Evolutionary conservation across 2,113 vertebrate genomes (phyloP).

Genomic region (Poecilia latipinna): DNA sequence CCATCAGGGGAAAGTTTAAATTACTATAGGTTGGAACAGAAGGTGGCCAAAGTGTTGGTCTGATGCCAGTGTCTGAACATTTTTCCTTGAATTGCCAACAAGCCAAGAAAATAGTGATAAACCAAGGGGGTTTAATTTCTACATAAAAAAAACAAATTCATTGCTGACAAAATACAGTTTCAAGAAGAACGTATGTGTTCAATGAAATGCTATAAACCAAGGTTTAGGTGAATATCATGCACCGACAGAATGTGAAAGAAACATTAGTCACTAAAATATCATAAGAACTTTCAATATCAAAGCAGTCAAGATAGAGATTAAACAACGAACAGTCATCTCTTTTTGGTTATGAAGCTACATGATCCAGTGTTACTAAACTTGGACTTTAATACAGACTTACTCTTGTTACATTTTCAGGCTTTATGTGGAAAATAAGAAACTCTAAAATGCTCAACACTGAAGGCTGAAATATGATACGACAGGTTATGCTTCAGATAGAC

Average conservation of each 20-base stretch:
- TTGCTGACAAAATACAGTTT: neutral
- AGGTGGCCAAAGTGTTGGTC: neutral
- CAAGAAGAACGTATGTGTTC: neutral
- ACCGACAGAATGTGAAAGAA: neutral
- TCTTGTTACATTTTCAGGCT: no score
- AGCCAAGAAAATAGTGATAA: neutral
- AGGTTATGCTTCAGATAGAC: no score
- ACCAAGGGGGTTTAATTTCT: neutral
- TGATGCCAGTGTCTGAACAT: neutral
- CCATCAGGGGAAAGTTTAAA: neutral
- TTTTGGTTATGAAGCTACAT: neutral
- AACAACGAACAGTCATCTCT: neutral
- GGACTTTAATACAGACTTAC: neutral
- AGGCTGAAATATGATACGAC: neutral
- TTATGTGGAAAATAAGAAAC: neutral
- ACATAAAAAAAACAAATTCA: neutral
- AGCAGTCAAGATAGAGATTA: neutral
- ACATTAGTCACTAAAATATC: neutral
- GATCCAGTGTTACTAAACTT: neutral
- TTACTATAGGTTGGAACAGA: neutral
- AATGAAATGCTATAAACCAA: neutral
- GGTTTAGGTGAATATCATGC: neutral
- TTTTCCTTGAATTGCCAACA: neutral
- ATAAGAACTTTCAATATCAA: neutral
- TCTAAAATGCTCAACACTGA: neutral